Evolutionary conservation across 2,888 invertebrate genomes (phyloP).

Genomic region (Syrphus vitripennis): DNA sequence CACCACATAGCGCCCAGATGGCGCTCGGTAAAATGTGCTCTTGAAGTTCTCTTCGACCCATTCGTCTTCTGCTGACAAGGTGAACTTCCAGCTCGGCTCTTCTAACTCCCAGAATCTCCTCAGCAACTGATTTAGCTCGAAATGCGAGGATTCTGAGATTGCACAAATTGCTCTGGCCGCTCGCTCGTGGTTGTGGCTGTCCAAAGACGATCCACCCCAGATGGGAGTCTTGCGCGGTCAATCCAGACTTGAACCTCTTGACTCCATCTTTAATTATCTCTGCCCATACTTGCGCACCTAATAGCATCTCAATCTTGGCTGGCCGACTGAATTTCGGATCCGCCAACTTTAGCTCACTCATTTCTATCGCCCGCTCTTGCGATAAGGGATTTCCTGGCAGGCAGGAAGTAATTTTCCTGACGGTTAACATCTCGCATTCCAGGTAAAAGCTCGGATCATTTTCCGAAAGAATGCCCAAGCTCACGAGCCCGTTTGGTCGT

Average conservation of each 20-base stretch:
- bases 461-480: no score
- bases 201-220: no score
- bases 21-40: background rate
- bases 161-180: background rate
- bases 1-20: background rate
- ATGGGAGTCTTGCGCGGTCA: background rate
- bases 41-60: conserved; percentile 26
- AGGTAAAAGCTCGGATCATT: no score
- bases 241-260: background rate
- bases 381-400: no score
- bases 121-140: conserved; percentile 1
- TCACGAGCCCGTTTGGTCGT: no score
- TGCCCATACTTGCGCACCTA: background rate
- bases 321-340: background rate
- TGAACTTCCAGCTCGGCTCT: no score
- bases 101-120: conserved; percentile 29
- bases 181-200: background rate
- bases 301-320: background rate
- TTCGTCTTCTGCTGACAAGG: conserved; percentile 27
- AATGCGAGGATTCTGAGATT: background rate
- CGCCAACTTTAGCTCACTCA: no score
- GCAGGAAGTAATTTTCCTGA: no score
- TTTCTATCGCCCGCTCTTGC: background rate
- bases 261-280: conserved; percentile 3
- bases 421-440: no score